phyloP scores from a whole-genome alignment of 2,113 vertebrate species.

The Salvelinus alpinus region DNA sequence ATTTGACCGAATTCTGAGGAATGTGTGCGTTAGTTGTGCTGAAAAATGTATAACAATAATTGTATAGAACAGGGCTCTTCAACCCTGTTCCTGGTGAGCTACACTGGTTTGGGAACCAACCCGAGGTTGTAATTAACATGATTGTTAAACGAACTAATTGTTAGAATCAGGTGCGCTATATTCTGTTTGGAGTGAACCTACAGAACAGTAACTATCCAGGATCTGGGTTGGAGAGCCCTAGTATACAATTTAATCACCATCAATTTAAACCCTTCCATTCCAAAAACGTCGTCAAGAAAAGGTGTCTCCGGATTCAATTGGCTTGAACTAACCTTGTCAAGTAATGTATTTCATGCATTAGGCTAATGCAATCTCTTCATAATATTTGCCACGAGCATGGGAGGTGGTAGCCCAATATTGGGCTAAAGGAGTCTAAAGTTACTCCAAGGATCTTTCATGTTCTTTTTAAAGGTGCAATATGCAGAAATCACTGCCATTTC shows the following conservation, averaged over 20 bases:
- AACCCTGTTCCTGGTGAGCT: too few species aligned
- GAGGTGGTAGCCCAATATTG: neutral
- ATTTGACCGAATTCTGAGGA: neutral
- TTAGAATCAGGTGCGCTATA: too few species aligned
- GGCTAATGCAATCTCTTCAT: neutral
- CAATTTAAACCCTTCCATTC: neutral
- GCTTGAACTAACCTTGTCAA: neutral
- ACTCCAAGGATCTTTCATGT: too few species aligned
- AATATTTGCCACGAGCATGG: neutral
- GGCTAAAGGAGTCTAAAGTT: too few species aligned
- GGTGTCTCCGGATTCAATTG: neutral
- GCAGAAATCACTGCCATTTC: too few species aligned
- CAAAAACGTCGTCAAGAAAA: neutral
- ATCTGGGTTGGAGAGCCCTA: too few species aligned
- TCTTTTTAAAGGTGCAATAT: too few species aligned
- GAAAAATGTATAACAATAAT: neutral
- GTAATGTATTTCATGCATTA: neutral
- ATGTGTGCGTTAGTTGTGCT: slow-evolving; percentile 1
- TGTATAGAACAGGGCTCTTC: neutral
- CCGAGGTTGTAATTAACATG: too few species aligned
- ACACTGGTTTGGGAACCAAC: too few species aligned
- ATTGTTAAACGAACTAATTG: too few species aligned
- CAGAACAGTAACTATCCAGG: too few species aligned
- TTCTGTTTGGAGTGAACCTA: too few species aligned
- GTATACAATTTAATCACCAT: neutral